Evolutionary conservation across 1,140 invertebrate species (phyloP).

Genomic region (Tribolium castaneum): DNA sequence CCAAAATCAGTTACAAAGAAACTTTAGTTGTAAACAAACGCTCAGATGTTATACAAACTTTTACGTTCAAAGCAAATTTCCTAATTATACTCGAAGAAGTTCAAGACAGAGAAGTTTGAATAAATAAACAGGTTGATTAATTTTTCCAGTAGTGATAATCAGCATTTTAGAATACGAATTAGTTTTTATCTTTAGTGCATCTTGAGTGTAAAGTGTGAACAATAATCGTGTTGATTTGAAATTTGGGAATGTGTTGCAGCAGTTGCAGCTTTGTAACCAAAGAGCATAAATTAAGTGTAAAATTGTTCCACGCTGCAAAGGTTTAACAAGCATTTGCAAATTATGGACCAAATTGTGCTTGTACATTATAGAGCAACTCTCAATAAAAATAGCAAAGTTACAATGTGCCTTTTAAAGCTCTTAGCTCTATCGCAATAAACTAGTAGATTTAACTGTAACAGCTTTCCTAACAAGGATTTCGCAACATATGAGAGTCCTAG

Average conservation of each 20-base stretch:
- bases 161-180: no score
- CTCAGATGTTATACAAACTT: no score
- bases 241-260: neutral
- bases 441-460: conserved; percentile 13
- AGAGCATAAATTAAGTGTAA: neutral
- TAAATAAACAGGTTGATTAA: no score
- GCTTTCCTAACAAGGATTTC: neutral
- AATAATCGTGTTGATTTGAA: neutral
- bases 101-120: no score
- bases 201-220: no score
- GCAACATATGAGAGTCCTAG: neutral
- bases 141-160: no score
- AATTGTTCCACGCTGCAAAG: neutral
- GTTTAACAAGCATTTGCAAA: neutral
- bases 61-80: no score
- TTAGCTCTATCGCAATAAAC: neutral
- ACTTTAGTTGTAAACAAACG: neutral
- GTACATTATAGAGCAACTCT: neutral
- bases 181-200: no score
- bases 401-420: neutral
- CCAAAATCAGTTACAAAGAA: neutral
- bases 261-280: neutral
- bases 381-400: neutral
- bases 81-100: no score
- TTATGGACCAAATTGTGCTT: neutral